A percentile compares a stretch with the other conserved stretches of the same genome.
These are phyloP conservation scores for Brachionus asplanchnoidis DNA, from an alignment of 1,140 invertebrate species.

Conservation along the genomic window DNA sequence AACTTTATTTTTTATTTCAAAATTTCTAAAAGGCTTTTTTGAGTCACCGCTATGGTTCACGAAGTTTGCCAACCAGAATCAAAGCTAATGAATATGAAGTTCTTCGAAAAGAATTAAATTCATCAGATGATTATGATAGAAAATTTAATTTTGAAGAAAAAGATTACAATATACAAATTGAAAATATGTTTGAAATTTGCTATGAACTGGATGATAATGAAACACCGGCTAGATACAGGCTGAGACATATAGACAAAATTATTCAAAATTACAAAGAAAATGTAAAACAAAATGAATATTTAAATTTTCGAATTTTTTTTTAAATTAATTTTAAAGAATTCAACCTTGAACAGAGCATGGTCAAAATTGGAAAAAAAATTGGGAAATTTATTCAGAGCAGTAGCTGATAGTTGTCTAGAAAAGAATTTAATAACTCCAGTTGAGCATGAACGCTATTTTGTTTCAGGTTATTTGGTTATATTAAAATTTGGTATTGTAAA, in stretches of 20 bases:
- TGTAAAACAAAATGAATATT: background rate
- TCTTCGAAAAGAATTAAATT: background rate
- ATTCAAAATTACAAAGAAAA: background rate
- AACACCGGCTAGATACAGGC: background rate
- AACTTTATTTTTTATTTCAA: background rate
- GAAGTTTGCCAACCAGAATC: conserved; percentile 86
- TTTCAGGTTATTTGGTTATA: too few species aligned
- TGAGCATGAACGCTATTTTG: background rate
- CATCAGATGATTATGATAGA: background rate
- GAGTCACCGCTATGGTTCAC: conserved; percentile 91
- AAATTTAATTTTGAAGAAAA: background rate
- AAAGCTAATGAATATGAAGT: background rate
- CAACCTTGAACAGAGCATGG: background rate
- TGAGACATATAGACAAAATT: background rate
- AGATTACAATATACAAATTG: background rate
- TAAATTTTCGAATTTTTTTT: background rate
- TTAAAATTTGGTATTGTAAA: too few species aligned
- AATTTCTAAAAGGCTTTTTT: conserved; percentile 1
- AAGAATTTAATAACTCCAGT: background rate
- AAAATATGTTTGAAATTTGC: conserved; percentile 6
- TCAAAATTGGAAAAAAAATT: background rate
- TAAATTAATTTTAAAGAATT: background rate
- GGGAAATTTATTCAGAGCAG: background rate
- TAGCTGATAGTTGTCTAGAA: background rate
- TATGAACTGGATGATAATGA: conserved; percentile 37